Evolutionary conservation across 2,888 invertebrate species (phyloP).

Genomic region (Ditylenchus weischeri): DNA sequence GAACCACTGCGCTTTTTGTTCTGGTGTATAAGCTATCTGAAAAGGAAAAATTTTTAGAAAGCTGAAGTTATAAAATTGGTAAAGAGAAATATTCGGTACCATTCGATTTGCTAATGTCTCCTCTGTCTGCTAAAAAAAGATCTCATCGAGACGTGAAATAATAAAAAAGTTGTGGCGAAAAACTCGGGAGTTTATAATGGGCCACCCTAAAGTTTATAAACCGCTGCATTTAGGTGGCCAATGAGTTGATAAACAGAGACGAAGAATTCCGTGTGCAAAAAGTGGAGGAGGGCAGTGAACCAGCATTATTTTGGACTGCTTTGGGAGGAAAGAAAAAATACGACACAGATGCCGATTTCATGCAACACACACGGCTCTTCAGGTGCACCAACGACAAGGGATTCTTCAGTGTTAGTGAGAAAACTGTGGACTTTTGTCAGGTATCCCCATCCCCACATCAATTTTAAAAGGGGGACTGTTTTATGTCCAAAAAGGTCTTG

Average conservation of each 20-base stretch:
- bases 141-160: no score
- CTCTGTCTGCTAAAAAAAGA: no score
- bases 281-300: conserved; percentile 52
- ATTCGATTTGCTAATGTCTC: no score
- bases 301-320: conserved; percentile 50
- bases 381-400: conserved; percentile 99
- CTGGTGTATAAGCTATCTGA: no score
- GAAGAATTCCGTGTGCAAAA: conserved; percentile 40
- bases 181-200: no score
- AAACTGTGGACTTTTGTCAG: conserved; percentile 96
- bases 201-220: no score
- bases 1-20: no score
- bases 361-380: conserved; percentile 87
- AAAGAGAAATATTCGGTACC: no score
- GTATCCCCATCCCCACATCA: conserved; percentile 61
- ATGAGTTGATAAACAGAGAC: conserved; percentile 48
- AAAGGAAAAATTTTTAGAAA: no score
- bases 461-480: not conserved
- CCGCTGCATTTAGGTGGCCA: conserved; percentile 45
- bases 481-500: no score
- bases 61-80: no score
- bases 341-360: conserved; percentile 74
- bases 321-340: conserved; percentile 55
- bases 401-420: conserved; percentile 96
- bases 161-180: no score